A percentile compares a stretch with the other conserved stretches of the same genome.
phyloP scores from a whole-genome alignment of 2,113 vertebrate genomes.

The Tragulus kanchil region DNA sequence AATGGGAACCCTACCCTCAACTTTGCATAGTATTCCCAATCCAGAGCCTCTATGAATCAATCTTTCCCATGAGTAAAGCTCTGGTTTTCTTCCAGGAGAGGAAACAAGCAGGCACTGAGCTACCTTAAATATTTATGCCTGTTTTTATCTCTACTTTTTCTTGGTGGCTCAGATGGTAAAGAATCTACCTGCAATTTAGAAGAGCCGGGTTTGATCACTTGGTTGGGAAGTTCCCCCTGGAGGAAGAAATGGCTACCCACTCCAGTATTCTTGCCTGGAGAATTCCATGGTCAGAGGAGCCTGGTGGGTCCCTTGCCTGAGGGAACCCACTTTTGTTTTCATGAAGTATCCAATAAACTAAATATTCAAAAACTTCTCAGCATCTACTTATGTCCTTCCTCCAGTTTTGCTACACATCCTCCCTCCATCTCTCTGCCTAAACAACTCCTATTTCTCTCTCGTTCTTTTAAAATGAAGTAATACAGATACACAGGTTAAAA shows the following conservation, averaged over 20 bases:
- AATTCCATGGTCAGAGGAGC: too few species aligned
- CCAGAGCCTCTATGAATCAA: background rate
- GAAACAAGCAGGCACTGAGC: background rate
- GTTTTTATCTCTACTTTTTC: constrained; percentile 27
- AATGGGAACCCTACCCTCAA: background rate
- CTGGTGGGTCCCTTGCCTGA: too few species aligned
- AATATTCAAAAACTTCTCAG: background rate
- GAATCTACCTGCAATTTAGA: too few species aligned
- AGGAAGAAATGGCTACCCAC: too few species aligned
- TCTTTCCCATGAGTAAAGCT: background rate
- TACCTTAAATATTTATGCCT: constrained; percentile 4
- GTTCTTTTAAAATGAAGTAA: constrained; percentile 7
- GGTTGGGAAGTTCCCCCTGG: too few species aligned
- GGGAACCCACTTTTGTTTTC: too few species aligned
- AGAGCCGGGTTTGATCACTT: too few species aligned
- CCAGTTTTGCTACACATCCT: background rate
- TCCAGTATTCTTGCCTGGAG: too few species aligned
- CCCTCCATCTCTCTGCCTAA: background rate
- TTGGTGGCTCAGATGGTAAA: too few species aligned
- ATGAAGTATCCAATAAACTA: background rate
- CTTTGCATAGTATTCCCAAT: background rate
- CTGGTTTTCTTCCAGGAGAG: background rate
- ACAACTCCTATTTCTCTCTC: background rate
- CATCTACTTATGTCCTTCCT: background rate
- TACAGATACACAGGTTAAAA: background rate